Evolutionary conservation across 1,140 invertebrate species (phyloP), one percentile per base, ranked within the genome.

Genomic region (Gryllus bimaculatus): DNA sequence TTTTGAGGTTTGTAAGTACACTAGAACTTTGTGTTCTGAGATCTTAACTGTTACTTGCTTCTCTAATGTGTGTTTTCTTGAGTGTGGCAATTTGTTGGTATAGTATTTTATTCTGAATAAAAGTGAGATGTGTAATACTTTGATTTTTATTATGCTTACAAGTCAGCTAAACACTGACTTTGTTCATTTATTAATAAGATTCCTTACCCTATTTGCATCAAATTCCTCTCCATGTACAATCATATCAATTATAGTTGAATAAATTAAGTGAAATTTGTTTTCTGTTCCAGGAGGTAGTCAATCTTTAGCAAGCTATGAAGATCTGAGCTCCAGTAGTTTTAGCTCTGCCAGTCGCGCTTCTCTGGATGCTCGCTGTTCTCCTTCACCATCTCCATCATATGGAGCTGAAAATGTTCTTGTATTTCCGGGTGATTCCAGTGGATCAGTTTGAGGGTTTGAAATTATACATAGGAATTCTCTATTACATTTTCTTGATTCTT

Each of bases 281-380:
- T 78, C 81, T 81, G 81, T 85, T 85, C 21, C 84, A 90, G 89
- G 89, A 83, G 88, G 88, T 8, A 88, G 88, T 83, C 89, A 90
- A 75, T 89, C 88, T 8, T 85, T 88, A 76, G 87, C 87, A n/a
- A 89, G 88, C 81, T 91, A 90, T 48, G 93, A 94, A 82, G 93
- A 94, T 82, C 83, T 94, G 73, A 94, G 93, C 83, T 91, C 92
- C 8, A 94, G 93, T 83, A 94, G 93, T 83, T 92, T 94, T 82
- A 94, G 93, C 83, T 94, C 93, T 7, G 90, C 92, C 7, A 94
- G 92, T 82, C 89, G 93, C 74, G 91, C 92, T 2, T 94, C 93
- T 4, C 86, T 93, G n/a, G 93, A 93, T 81, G 90, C 92, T n/a
- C 90, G 92, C 8, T 92, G 92, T 39, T 91, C 91, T 13, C 90